Conservation (phyloP, 2,113 vertebrate genomes). For the Perca schrenkii region DNA sequence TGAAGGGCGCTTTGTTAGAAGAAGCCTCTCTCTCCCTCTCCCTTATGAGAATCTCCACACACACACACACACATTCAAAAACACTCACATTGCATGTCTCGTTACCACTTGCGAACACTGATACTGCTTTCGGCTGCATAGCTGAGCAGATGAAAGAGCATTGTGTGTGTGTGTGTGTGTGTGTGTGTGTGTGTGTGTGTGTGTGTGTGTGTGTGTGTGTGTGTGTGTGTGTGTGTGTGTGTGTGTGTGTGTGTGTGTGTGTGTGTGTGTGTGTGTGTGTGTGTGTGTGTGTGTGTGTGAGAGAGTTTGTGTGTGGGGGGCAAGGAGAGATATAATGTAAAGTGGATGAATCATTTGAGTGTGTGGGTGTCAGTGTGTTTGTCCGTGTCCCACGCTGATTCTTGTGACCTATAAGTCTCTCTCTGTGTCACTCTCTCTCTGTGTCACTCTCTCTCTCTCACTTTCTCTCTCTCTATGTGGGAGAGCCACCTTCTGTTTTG, state of each 20-base stretch:
- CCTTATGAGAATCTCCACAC: background rate
- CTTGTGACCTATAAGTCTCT: constrained; percentile 29
- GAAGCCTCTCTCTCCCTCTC: constrained; percentile 23
- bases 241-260: background rate
- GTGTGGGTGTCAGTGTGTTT: constrained; percentile 47
- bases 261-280: background rate
- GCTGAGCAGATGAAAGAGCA: constrained; percentile 58
- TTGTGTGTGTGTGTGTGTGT: constrained; percentile 31
- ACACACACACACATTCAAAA: constrained; percentile 36
- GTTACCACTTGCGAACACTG: constrained; percentile 42
- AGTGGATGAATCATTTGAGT: constrained; percentile 56
- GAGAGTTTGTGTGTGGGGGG: background rate
- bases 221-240: background rate
- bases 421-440: constrained; percentile 15
- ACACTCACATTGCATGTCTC: constrained; percentile 35
- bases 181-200: background rate
- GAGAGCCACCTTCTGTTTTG: constrained; percentile 75
- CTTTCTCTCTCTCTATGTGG: constrained; percentile 39
- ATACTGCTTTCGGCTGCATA: constrained; percentile 48
- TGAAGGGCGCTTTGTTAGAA: constrained; percentile 82
- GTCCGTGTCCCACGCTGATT: constrained; percentile 42
- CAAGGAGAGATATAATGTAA: constrained; percentile 6
- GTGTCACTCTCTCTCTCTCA: constrained; percentile 60
- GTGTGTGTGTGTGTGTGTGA: background rate
- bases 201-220: background rate